Base-by-base conservation (phyloP, 2,888 invertebrate genomes). In the Geotrupes spiniger region DNA sequence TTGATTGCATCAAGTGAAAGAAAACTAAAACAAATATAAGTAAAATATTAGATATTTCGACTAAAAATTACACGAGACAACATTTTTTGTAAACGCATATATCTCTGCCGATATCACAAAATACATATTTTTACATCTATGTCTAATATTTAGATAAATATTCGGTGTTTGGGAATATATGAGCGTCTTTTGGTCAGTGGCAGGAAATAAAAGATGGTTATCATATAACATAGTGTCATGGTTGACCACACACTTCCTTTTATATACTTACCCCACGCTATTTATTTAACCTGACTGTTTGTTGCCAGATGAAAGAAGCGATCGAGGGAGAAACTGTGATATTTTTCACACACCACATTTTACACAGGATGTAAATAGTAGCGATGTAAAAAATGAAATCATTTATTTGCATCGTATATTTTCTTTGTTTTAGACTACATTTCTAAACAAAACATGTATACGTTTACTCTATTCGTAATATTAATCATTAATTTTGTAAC, bases 141-240 rank as follows among this genome's bases (percentile, higher is more conserved):
- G 17, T 37, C 50, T 60, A 60, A 62, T 62, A 65, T 68, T 63
- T 59, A 63, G 69, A 70, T 70, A 70, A 69, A 68, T 64, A 61
- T 63, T 63, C 61, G 62, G 17, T 37, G 42, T 61, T 62, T 58
- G 58, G 52, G 60, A 67, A 71, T 65, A 69, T 70, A 70, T 65
- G 64, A 62, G 57, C 66, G 65, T 64, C 69, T 68, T 71, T 68
- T 71, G 71, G 71, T 70, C 70, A 70, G 58, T 62, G 49, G 44
- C 64, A 64, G 72, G 72, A 72, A 72, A 72, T 72, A 71, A 70
- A 69, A 72, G 72, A 72, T 72, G 62, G 53, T 61, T 71, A 72
- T 72, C 72, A 60, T 49, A 53, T 68, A 63, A 69, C 65, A 65
- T 67, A 66, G 65, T 66, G 65, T 63, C 65, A 60, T 62, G 59